These are phyloP conservation scores for Pocillopora meandrina DNA, from an alignment of 92 coral and sea anemone genomes.

Conservation along the genomic window DNA sequence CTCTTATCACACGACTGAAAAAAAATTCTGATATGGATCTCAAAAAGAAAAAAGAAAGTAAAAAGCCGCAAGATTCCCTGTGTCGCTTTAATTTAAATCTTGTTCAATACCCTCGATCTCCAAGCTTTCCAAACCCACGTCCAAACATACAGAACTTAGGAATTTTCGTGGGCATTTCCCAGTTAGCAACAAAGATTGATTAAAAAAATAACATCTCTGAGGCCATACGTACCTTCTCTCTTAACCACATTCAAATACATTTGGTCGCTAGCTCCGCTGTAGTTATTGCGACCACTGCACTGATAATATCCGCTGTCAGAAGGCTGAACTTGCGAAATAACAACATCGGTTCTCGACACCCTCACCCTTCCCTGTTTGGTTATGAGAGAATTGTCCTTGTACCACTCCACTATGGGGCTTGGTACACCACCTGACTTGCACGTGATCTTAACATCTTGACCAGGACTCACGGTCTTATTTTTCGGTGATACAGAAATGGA, in stretches of 20 bases:
- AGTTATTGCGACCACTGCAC: slow-evolving; percentile 70
- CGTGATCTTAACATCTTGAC: slow-evolving; percentile 55
- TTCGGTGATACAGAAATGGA: slow-evolving; percentile 51
- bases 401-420: slow-evolving; percentile 81
- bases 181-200: no score
- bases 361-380: slow-evolving; percentile 26
- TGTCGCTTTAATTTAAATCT: no score
- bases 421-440: slow-evolving; percentile 83
- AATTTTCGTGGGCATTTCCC: no score
- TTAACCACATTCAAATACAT: slow-evolving; percentile 58
- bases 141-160: no score
- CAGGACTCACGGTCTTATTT: slow-evolving; percentile 54
- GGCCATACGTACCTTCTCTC: slow-evolving; percentile 45
- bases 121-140: not conserved
- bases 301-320: slow-evolving; percentile 74
- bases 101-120: no score
- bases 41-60: no score
- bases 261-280: slow-evolving; percentile 51
- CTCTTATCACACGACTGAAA: no score
- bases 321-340: slow-evolving; percentile 41
- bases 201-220: no score
- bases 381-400: slow-evolving; percentile 54
- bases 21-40: no score
- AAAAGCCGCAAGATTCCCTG: no score
- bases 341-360: slow-evolving; percentile 39